Conservation (phyloP, 2,888 invertebrate species). For the Chaitophorus viminalis region DNA sequence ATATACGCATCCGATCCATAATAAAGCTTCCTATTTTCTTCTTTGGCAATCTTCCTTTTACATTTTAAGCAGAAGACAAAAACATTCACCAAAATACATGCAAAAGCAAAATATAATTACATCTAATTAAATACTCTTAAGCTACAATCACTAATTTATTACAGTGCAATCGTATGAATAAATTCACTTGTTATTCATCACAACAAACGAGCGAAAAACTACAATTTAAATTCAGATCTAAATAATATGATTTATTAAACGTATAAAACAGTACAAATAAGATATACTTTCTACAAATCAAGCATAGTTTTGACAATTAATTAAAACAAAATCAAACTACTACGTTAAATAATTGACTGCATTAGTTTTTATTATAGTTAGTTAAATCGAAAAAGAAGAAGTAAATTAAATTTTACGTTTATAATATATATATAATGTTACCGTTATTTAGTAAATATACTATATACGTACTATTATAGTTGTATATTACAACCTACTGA, state of each 20-base stretch:
- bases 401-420: neutral
- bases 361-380: slow-evolving; percentile 33
- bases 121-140: slow-evolving; percentile 21
- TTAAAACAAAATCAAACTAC: slow-evolving; percentile 28
- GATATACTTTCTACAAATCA: neutral
- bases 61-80: slow-evolving; percentile 54
- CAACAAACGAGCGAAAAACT: neutral
- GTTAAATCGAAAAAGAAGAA: slow-evolving; percentile 29
- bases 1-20: slow-evolving; percentile 57
- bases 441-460: slow-evolving; percentile 2
- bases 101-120: slow-evolving; percentile 55
- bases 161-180: neutral
- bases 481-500: slow-evolving; percentile 31
- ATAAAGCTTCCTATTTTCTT: slow-evolving; percentile 55
- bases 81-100: slow-evolving; percentile 55
- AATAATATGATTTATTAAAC: neutral
- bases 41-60: slow-evolving; percentile 52
- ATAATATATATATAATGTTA: slow-evolving; percentile 6
- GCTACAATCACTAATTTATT: slow-evolving; percentile 22
- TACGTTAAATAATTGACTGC: neutral
- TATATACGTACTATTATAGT: slow-evolving; percentile 1
- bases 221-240: slow-evolving; percentile 21
- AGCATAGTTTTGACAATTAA: neutral
- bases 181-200: neutral
- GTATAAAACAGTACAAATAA: neutral